Percentiles rank a stretch among this genome's conserved stretches.
Evolutionary conservation across 1,140 invertebrate species (phyloP).

Genomic region (Zelostemma sp.): DNA sequence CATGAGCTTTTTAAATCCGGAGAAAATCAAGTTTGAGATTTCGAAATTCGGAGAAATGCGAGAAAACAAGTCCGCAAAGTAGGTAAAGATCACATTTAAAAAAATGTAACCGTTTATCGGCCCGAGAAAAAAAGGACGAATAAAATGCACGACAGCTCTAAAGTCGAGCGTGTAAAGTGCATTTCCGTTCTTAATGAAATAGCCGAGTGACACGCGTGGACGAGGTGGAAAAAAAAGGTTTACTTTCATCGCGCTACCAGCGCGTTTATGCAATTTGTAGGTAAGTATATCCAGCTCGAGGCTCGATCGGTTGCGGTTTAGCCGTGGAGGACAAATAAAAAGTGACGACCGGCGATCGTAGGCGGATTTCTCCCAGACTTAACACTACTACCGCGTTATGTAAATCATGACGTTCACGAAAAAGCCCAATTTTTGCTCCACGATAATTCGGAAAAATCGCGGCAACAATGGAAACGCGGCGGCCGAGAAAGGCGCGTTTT

Average conservation of each 20-base stretch:
- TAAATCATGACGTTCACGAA: constrained; percentile 42
- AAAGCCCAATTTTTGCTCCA: neutral
- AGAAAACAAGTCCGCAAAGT: too few species aligned
- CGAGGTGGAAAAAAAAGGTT: neutral
- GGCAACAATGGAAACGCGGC: neutral
- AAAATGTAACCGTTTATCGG: too few species aligned
- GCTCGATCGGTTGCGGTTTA: constrained; percentile 10
- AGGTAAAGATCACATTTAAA: too few species aligned
- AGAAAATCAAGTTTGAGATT: neutral
- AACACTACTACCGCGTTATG: constrained; percentile 47
- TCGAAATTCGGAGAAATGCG: too few species aligned
- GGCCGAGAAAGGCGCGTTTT: neutral
- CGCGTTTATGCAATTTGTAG: constrained; percentile 6
- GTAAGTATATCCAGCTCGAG: neutral
- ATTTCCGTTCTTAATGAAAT: neutral
- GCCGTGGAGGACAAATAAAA: constrained; percentile 12
- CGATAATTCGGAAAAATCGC: neutral
- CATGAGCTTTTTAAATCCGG: neutral
- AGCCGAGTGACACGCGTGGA: neutral
- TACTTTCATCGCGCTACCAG: neutral
- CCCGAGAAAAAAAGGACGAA: too few species aligned
- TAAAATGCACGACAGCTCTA: too few species aligned
- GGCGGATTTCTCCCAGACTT: constrained; percentile 38
- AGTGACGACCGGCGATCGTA: constrained; percentile 27
- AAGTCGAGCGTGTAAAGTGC: too few species aligned